Conservation (phyloP, 2,888 invertebrate species). For the Temnothorax unifasciatus region DNA sequence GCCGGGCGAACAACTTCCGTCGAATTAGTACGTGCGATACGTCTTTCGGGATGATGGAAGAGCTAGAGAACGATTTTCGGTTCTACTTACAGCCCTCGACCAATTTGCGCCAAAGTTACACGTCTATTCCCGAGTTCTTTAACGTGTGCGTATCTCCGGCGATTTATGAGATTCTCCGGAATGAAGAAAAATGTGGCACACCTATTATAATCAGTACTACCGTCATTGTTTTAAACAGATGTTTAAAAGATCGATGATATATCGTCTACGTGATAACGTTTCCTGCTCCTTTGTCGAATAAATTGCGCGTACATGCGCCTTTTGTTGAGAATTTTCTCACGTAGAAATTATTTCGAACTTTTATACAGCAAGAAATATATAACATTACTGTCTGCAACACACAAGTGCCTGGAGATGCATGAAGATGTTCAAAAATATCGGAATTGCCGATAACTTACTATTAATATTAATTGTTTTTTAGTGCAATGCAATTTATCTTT, state of each 20-base stretch:
- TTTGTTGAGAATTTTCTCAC: neutral
- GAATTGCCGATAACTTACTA: neutral
- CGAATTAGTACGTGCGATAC: constrained; percentile 64
- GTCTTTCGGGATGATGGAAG: constrained; percentile 64
- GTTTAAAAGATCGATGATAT: neutral
- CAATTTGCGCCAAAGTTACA: constrained; percentile 21
- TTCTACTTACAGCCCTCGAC: constrained; percentile 16
- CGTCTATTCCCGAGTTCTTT: neutral
- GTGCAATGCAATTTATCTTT: neutral
- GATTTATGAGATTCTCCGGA: neutral
- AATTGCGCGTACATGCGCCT: neutral
- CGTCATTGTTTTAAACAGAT: neutral
- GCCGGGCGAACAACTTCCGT: constrained; percentile 63
- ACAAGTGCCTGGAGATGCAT: neutral
- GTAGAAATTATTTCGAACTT: neutral
- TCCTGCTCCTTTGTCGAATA: neutral
- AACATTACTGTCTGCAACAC: neutral
- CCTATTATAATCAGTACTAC: neutral
- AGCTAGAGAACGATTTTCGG: constrained; percentile 30
- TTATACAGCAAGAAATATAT: neutral
- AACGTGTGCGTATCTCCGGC: neutral
- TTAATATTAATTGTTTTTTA: neutral
- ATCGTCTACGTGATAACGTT: neutral
- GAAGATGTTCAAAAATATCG: neutral
- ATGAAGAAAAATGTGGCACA: neutral